phyloP scores from a whole-genome alignment of 2,888 invertebrate genomes.

The Platycheirus rosarum region DNA sequence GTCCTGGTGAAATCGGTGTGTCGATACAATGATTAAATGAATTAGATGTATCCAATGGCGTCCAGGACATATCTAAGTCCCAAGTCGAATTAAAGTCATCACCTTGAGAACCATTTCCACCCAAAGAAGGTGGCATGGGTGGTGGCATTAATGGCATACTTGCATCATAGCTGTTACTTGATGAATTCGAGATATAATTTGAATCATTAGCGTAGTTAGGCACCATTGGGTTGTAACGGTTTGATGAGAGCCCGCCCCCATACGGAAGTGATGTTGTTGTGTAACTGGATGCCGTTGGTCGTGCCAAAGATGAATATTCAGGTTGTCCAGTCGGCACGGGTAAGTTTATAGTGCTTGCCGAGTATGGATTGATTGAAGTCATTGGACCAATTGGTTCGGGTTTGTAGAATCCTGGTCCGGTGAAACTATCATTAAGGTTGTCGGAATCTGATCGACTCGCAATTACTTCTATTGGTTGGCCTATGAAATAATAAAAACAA shows the following conservation, averaged over 20 bases:
- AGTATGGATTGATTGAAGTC: constrained; percentile 75
- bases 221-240: constrained; percentile 73
- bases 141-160: constrained; percentile 80
- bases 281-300: constrained; percentile 69
- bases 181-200: constrained; percentile 64
- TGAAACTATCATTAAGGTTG: constrained; percentile 80
- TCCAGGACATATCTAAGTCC: constrained; percentile 83
- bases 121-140: constrained; percentile 78
- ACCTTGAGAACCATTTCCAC: constrained; percentile 49
- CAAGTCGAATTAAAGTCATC: constrained; percentile 82
- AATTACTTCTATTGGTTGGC: constrained; percentile 85
- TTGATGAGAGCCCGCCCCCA: constrained; percentile 53
- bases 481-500: constrained; percentile 76
- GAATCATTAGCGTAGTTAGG: constrained; percentile 75
- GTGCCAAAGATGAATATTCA: constrained; percentile 77
- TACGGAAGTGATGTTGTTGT: constrained; percentile 74
- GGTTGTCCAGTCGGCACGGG: constrained; percentile 78
- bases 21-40: constrained; percentile 82
- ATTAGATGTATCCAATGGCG: constrained; percentile 80
- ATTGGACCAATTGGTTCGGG: constrained; percentile 78
- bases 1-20: constrained; percentile 87
- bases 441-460: constrained; percentile 84
- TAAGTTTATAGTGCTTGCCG: constrained; percentile 75
- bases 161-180: constrained; percentile 69
- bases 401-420: constrained; percentile 83